phyloP scores from a whole-genome alignment of 1,140 invertebrate genomes.

The Telenomus remus region DNA sequence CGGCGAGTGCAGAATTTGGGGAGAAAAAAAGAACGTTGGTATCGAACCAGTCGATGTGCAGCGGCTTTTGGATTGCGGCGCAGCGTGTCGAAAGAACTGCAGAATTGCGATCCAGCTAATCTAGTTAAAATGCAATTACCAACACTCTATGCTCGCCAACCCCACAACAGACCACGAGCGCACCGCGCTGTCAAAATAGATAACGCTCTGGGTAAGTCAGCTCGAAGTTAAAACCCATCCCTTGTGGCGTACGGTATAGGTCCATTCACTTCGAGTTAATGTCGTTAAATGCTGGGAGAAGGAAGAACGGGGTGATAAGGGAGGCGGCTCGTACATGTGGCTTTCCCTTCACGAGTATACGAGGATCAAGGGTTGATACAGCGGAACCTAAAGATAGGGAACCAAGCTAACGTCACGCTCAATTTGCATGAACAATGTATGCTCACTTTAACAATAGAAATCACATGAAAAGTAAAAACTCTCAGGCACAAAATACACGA shows the following conservation, averaged over 20 bases:
- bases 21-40: no score
- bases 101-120: slow-evolving; percentile 38
- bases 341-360: slow-evolving; percentile 43
- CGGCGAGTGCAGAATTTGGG: no score
- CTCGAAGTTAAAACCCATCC: slow-evolving; percentile 73
- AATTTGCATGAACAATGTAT: slow-evolving; percentile 55
- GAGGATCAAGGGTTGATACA: slow-evolving; percentile 59
- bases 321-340: slow-evolving; percentile 37
- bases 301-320: slow-evolving; percentile 43
- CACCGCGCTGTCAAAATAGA: slow-evolving; percentile 76
- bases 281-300: slow-evolving; percentile 66
- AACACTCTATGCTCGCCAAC: slow-evolving; percentile 55
- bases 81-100: slow-evolving; percentile 17
- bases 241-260: slow-evolving; percentile 61
- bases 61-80: background rate
- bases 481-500: slow-evolving; percentile 4
- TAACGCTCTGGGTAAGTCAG: slow-evolving; percentile 74
- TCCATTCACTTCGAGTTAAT: slow-evolving; percentile 70
- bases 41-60: no score
- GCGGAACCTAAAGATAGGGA: slow-evolving; percentile 47
- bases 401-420: slow-evolving; percentile 53
- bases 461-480: slow-evolving; percentile 28
- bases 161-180: slow-evolving; percentile 70
- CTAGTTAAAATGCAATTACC: slow-evolving; percentile 71
- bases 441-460: slow-evolving; percentile 40